Evolutionary conservation across 2,888 invertebrate species (phyloP), one percentile per base, ranked within the genome.

Genomic region (Torymus aiolomorphi): DNA sequence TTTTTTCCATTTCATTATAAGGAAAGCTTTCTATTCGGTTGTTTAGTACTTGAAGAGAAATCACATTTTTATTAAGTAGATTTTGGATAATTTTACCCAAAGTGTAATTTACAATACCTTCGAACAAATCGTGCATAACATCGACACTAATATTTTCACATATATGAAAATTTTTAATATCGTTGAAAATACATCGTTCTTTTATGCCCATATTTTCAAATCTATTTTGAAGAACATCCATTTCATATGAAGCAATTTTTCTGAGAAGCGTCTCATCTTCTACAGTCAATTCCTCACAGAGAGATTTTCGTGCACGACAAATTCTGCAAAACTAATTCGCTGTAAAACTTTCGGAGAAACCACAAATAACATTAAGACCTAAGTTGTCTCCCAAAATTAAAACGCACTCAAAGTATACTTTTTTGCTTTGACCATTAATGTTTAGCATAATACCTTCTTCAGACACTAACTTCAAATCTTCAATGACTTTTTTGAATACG

Each of bases 21-120:
- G 61, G n/a, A 52, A 76, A 76, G 51, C 31, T 76, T 61, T 76
- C 61, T 0, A 67, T 76, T 61, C 61, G 24, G 18, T 67, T 76
- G n/a, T 76, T 56, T 20, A 76, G 8, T 13, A 62, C 16, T n/a
- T 74, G 42, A 1, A 74, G 31, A 5, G 54, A 51, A n/a, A 74
- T 65, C 0, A 66, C 31, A 1, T 65, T 65, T 20, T 18, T 16
- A 3, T 66, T 42, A 18, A 74, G 5, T 51, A 63, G 65, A 16
- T 51, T 16, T 16, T 14, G n/a, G 1, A 65, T 2, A 42, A 76
- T 49, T 31, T 61, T 49, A 0, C 10, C 52, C 0, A 76, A 2
- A 2, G 67, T 69, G 31, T 69, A 76, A 49, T 1, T 16, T 5
- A 12, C n/a, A 12, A 76, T 54, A 1, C 76, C 69, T n/a, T n/a